A percentile compares a stretch with the other conserved stretches of the same genome.
phyloP scores from a whole-genome alignment of 2,797 vertebrate species.

The Coregonus suidteri region DNA sequence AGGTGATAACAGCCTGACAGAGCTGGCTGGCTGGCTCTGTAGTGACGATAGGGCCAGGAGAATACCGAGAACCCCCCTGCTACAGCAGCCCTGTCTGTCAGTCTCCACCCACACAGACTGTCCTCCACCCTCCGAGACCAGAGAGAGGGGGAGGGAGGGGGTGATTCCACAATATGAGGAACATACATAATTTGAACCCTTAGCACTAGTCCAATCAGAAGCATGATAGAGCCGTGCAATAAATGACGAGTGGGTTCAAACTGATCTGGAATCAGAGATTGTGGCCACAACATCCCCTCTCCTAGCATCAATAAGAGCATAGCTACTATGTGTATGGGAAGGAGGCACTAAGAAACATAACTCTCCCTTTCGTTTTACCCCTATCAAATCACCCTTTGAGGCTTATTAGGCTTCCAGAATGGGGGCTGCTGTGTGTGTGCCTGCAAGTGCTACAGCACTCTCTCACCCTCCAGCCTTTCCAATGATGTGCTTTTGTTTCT shows the following conservation, averaged over 20 bases:
- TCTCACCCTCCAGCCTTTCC: constrained; percentile 46
- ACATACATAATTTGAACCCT: background rate
- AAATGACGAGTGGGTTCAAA: background rate
- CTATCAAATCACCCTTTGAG: constrained; percentile 25
- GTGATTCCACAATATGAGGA: background rate
- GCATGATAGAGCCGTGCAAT: background rate
- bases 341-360: background rate
- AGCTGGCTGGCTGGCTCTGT: background rate
- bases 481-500: constrained; percentile 46
- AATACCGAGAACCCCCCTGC: background rate
- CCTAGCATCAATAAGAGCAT: background rate
- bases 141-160: background rate
- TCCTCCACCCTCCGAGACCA: background rate
- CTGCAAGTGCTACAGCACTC: constrained; percentile 40
- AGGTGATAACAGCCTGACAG: constrained; percentile 5
- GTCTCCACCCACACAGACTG: background rate
- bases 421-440: constrained; percentile 20
- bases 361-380: background rate
- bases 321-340: background rate
- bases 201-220: background rate
- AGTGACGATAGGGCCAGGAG: constrained; percentile 4
- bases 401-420: constrained; percentile 32
- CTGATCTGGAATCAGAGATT: background rate
- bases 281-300: no score
- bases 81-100: background rate